Evolutionary conservation across 2,888 invertebrate genomes (phyloP).

Genomic region (Lapara coniferarum): DNA sequence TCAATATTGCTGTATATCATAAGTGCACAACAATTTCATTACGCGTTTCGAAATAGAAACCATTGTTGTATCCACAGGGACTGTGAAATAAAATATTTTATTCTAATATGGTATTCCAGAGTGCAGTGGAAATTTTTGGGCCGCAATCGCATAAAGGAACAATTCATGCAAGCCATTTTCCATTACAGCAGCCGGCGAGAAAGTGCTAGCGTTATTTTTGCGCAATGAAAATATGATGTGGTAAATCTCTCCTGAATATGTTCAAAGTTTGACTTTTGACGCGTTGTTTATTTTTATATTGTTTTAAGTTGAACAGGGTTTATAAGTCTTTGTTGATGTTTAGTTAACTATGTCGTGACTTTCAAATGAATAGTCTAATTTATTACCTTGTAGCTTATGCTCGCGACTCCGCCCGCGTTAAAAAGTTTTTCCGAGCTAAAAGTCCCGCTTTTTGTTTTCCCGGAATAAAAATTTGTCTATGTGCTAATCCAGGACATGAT

Average conservation of each 20-base stretch:
- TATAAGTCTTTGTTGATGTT: neutral
- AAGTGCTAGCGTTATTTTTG: constrained; percentile 15
- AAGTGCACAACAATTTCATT: constrained; percentile 15
- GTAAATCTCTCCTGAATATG: neutral
- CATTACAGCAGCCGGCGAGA: constrained; percentile 31
- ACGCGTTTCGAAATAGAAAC: constrained; percentile 12
- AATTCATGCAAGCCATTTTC: constrained; percentile 36
- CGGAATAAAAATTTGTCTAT: no score
- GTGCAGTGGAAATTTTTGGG: constrained; percentile 29
- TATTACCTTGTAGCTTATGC: no score
- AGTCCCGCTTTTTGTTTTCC: no score
- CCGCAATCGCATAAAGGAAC: constrained; percentile 33
- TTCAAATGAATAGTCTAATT: no score
- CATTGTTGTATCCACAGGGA: constrained; percentile 15
- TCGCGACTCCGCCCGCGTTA: no score
- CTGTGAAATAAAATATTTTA: constrained; percentile 32
- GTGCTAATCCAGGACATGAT: no score
- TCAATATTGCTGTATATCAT: constrained; percentile 16
- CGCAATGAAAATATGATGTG: neutral
- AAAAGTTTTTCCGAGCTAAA: no score
- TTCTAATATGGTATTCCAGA: constrained; percentile 35
- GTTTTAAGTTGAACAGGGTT: no score
- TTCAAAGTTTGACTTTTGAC: neutral
- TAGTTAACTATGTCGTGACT: neutral
- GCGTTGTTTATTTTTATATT: neutral